Percentiles rank a stretch among this genome's conserved stretches.
These are phyloP conservation scores for Paratilapia polleni DNA, from an alignment of 2,113 vertebrate species.

Conservation along the genomic window DNA sequence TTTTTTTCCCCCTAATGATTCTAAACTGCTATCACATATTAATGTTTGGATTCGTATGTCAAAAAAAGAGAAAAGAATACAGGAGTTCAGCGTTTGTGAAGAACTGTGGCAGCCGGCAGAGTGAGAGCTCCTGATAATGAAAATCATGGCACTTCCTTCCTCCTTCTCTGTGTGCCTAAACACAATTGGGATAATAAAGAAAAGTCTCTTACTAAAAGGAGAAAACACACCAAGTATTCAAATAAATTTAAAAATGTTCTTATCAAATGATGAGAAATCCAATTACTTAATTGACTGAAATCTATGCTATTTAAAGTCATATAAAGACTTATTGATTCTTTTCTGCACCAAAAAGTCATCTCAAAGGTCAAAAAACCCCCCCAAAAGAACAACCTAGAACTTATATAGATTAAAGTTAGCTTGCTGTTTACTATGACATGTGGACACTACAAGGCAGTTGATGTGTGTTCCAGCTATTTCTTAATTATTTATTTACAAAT, in stretches of 20 bases:
- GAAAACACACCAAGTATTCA: slow-evolving; percentile 31
- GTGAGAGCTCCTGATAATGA: slow-evolving; percentile 31
- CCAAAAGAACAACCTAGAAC: neutral
- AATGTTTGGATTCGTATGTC: slow-evolving; percentile 29
- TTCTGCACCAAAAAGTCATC: slow-evolving; percentile 19
- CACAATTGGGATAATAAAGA: slow-evolving; percentile 31
- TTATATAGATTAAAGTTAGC: neutral
- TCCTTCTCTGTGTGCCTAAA: slow-evolving; percentile 51
- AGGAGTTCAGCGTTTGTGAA: slow-evolving; percentile 18
- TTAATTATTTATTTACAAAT: neutral
- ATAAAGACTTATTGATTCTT: slow-evolving; percentile 33
- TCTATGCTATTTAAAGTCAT: slow-evolving; percentile 49
- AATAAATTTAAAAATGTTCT: slow-evolving; percentile 43
- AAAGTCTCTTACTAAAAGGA: slow-evolving; percentile 46
- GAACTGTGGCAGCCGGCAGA: slow-evolving; percentile 5
- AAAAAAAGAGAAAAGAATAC: slow-evolving; percentile 3
- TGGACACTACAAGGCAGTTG: neutral
- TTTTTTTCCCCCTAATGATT: slow-evolving; percentile 1
- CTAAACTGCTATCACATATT: neutral
- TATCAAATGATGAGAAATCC: slow-evolving; percentile 17
- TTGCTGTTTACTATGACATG: neutral
- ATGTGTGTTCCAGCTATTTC: neutral
- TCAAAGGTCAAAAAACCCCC: too few species aligned
- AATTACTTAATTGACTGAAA: slow-evolving; percentile 50
- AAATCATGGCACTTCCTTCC: slow-evolving; percentile 46